Conservation (phyloP, 1,140 invertebrate species). For the Saccostrea echinata region DNA sequence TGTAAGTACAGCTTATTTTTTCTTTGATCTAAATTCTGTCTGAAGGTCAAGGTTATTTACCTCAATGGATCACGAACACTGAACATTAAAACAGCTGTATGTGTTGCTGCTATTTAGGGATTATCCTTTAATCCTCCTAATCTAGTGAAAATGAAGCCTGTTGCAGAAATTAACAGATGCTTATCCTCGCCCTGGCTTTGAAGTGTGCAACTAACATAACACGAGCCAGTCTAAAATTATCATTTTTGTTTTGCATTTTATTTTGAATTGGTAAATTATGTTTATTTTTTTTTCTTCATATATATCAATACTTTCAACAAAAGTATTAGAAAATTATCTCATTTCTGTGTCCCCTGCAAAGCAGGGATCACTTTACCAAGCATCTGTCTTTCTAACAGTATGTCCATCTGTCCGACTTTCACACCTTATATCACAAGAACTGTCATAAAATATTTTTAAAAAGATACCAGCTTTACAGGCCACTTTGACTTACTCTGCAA, state of each 20-base stretch:
- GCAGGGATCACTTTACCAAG: no score
- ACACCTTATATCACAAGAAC: no score
- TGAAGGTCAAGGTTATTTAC: conserved; percentile 10
- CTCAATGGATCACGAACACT: not conserved
- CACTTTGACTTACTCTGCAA: no score
- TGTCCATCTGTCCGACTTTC: no score
- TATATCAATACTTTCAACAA: not conserved
- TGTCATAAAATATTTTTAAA: no score
- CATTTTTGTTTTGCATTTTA: not conserved
- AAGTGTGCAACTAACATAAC: not conserved
- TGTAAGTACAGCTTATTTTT: not conserved
- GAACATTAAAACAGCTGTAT: not conserved
- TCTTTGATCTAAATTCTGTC: not conserved
- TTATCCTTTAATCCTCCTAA: not conserved
- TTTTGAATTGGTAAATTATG: not conserved
- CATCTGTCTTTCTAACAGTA: no score
- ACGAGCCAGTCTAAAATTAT: no score
- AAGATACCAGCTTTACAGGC: no score
- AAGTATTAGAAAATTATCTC: no score
- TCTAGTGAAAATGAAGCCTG: not conserved
- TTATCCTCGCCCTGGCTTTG: not conserved
- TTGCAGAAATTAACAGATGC: not conserved
- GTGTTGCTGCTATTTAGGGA: not conserved
- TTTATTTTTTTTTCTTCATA: not conserved
- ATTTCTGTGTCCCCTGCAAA: no score